A percentile compares a stretch with the other conserved stretches of the same genome.
Conservation (phyloP, 2,113 vertebrate species). For the Actinemys pallida region DNA sequence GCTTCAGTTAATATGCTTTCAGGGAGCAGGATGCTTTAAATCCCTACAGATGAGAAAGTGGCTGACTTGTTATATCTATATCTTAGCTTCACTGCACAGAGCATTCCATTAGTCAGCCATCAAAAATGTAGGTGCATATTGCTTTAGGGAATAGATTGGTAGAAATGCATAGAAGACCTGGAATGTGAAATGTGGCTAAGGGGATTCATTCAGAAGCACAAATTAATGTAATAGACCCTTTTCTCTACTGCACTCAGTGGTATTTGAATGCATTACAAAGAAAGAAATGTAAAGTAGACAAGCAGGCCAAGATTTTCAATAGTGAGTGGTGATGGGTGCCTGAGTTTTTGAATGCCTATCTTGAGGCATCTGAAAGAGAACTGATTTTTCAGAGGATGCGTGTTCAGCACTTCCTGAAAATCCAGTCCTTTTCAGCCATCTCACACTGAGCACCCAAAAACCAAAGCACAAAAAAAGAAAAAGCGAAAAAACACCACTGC, state of each 20-base stretch:
- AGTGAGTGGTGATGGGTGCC: neutral
- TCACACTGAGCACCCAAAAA: neutral
- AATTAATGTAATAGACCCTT: accelerated
- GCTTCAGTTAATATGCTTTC: neutral
- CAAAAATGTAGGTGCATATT: neutral
- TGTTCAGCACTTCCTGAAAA: neutral
- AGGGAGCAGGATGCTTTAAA: neutral
- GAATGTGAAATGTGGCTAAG: neutral
- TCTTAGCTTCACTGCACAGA: neutral
- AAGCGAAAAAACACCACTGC: neutral
- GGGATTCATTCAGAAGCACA: neutral
- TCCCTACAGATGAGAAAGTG: neutral
- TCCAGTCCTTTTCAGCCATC: neutral
- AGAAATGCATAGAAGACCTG: neutral
- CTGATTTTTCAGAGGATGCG: neutral
- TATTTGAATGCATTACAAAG: neutral
- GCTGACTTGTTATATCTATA: neutral
- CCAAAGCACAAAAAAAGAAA: neutral
- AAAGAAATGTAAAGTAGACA: accelerated
- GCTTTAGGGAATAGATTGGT: neutral
- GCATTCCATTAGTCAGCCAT: neutral
- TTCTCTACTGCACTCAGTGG: accelerated
- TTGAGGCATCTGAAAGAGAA: neutral
- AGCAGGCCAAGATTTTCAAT: neutral
- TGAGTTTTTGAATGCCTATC: neutral